These are phyloP conservation scores for Atlantisia rogersi DNA, from an alignment of 2,113 vertebrate species.

Conservation along the genomic window DNA sequence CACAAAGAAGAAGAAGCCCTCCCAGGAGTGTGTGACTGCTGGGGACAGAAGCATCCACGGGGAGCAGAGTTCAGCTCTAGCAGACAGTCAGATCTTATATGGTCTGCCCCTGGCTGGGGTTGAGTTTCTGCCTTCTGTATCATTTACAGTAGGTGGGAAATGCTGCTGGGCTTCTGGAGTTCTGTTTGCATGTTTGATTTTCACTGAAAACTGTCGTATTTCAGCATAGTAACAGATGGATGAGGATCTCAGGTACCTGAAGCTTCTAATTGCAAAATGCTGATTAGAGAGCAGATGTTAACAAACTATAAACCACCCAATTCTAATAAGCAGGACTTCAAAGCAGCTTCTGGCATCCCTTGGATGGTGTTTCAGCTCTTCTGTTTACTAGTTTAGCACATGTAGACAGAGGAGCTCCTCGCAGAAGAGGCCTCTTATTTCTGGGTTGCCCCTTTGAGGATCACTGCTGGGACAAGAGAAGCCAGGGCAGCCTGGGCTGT, in stretches of 20 bases:
- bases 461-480: background rate
- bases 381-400: background rate
- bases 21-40: background rate
- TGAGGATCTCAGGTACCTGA: slow-evolving; percentile 7
- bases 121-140: slow-evolving; percentile 18
- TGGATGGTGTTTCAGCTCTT: background rate
- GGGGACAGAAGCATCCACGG: background rate
- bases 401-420: background rate
- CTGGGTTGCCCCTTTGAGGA: background rate
- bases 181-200: background rate
- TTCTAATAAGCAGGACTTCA: background rate
- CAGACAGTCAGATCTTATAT: background rate
- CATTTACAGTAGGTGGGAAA: background rate
- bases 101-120: background rate
- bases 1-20: background rate
- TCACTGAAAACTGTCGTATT: background rate
- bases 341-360: background rate
- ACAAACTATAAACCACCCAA: background rate
- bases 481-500: background rate
- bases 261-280: background rate
- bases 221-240: background rate
- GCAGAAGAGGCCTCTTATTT: background rate
- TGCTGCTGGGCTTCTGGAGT: background rate
- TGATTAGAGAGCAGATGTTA: slow-evolving; percentile 27
- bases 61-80: background rate